phyloP scores from a whole-genome alignment of 2,888 invertebrate genomes.

The Microctonus aethiopoides region DNA sequence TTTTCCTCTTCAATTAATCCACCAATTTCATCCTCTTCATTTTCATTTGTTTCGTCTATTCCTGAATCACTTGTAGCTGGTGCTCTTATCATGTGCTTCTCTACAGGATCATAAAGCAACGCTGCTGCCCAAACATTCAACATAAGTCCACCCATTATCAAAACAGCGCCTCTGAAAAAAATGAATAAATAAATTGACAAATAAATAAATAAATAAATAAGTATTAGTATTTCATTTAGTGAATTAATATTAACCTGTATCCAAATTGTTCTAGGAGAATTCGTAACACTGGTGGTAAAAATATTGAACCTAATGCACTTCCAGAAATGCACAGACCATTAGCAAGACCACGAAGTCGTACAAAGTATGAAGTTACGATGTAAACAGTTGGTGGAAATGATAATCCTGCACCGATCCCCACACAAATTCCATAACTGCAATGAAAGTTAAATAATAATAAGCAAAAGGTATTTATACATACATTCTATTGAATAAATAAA shows the following conservation, averaged over 20 bases:
- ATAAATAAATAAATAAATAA: too few species aligned
- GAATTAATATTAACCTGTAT: too few species aligned
- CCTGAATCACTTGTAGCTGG: conserved; percentile 64
- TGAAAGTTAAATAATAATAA: too few species aligned
- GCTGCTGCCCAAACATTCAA: conserved; percentile 88
- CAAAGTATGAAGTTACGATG: conserved; percentile 89
- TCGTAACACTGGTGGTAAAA: conserved; percentile 82
- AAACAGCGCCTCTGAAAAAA: conserved; percentile 76
- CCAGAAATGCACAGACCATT: conserved; percentile 92
- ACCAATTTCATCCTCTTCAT: conserved; percentile 52
- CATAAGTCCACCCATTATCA: conserved; percentile 85
- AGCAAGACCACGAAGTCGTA: conserved; percentile 81
- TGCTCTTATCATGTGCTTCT: conserved; percentile 80
- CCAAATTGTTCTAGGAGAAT: conserved; percentile 79
- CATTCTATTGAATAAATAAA: background rate
- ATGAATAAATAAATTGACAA: too few species aligned
- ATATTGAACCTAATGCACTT: conserved; percentile 86
- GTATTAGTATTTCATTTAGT: too few species aligned
- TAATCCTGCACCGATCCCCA: conserved; percentile 85
- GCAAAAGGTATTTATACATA: background rate
- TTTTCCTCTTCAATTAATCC: conserved; percentile 56
- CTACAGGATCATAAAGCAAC: conserved; percentile 85
- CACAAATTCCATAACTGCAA: conserved; percentile 82
- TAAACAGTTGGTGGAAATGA: conserved; percentile 91
- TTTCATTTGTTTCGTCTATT: conserved; percentile 59